These are phyloP conservation scores for Acanthosoma haemorrhoidale DNA, from an alignment of 2,888 invertebrate genomes.

Conservation along the genomic window DNA sequence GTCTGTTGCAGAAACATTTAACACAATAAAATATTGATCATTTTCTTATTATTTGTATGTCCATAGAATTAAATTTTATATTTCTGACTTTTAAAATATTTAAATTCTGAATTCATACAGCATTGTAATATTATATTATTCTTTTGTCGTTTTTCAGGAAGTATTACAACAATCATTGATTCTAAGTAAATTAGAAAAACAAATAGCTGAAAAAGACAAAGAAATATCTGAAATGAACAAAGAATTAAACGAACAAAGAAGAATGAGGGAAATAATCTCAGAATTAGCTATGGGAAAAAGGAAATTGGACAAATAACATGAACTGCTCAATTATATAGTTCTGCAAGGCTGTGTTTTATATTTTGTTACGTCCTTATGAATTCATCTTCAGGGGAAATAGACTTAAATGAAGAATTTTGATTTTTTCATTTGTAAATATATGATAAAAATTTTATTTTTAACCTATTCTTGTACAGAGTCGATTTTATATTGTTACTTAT, in stretches of 20 bases:
- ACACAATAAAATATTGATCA: too few relatives aligned
- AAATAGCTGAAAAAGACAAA: slow-evolving; percentile 32
- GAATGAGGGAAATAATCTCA: slow-evolving; percentile 33
- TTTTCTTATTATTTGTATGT: too few relatives aligned
- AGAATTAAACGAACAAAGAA: slow-evolving; percentile 31
- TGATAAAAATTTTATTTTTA: neutral
- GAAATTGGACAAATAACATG: slow-evolving; percentile 11
- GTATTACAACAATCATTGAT: slow-evolving; percentile 25
- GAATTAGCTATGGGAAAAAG: slow-evolving; percentile 31
- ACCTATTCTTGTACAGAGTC: too few relatives aligned
- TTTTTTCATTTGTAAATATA: neutral
- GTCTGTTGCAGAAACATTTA: too few relatives aligned
- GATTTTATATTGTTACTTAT: too few relatives aligned
- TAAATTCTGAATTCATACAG: neutral
- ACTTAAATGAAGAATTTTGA: neutral
- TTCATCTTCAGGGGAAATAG: neutral
- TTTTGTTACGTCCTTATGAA: neutral
- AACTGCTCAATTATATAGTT: neutral
- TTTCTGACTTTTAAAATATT: neutral
- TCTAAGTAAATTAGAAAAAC: slow-evolving; percentile 30
- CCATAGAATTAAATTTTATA: neutral
- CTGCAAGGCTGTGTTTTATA: slow-evolving; percentile 2
- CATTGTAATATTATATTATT: neutral
- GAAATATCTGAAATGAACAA: slow-evolving; percentile 34
- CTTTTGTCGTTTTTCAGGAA: slow-evolving; percentile 7